phyloP scores from a whole-genome alignment of 2,113 vertebrate species.

The Trinectes maculatus region DNA sequence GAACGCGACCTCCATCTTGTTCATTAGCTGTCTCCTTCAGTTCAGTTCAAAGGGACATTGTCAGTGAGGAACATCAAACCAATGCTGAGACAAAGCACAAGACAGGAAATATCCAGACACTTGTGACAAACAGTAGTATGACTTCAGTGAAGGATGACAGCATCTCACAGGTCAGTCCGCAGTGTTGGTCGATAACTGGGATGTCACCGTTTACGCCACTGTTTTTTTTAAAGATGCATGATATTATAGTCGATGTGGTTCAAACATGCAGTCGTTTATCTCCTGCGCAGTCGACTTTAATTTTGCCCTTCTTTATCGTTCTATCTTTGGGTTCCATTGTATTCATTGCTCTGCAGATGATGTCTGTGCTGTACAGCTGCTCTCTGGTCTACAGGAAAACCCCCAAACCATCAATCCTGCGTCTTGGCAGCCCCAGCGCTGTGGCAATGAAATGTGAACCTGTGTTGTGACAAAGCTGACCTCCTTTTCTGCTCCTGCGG shows the following conservation, averaged over 20 bases:
- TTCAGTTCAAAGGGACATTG: slow-evolving; percentile 45
- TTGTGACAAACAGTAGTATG: neutral
- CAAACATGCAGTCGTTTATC: neutral
- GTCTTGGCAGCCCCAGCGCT: slow-evolving; percentile 36
- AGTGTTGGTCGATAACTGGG: too few relatives aligned
- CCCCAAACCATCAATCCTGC: slow-evolving; percentile 54
- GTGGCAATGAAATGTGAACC: slow-evolving; percentile 56
- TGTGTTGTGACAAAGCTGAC: slow-evolving; percentile 70
- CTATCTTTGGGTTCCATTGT: slow-evolving; percentile 24
- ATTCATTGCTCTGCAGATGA: slow-evolving; percentile 1
- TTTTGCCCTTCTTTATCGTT: neutral
- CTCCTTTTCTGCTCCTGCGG: slow-evolving; percentile 67
- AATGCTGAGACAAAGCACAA: slow-evolving; percentile 32
- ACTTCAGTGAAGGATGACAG: neutral
- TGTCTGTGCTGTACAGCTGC: slow-evolving; percentile 18
- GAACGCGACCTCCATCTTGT: slow-evolving; percentile 15
- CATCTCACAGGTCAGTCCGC: neutral
- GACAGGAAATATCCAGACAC: slow-evolving; percentile 7
- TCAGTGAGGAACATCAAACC: slow-evolving; percentile 33
- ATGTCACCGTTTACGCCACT: too few relatives aligned
- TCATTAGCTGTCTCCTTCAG: slow-evolving; percentile 33
- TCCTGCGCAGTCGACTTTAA: neutral
- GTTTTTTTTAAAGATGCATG: too few relatives aligned
- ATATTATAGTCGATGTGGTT: too few relatives aligned
- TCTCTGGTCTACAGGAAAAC: slow-evolving; percentile 43